Base-by-base conservation (phyloP, 37 sponge, comb jelly and placozoan genomes). In the Spongilla lacustris region DNA sequence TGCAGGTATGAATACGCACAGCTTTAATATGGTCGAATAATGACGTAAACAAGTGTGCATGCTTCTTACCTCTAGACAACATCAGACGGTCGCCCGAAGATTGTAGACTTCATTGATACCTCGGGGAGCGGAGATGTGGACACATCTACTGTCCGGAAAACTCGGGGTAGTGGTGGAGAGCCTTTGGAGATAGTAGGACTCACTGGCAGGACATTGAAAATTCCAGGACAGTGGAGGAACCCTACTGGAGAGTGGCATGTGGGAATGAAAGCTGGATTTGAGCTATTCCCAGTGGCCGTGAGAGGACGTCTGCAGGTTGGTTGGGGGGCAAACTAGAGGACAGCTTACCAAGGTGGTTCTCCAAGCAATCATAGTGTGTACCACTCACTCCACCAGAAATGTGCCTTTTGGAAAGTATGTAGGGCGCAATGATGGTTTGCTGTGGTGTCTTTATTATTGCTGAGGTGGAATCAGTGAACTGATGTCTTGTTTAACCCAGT, bases 101-200 rank as follows among this genome's bases (percentile, higher is more conserved):
- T 98, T 24, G 32, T 98, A 12, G 98, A 94, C 50, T 36, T 93
- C 25, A 86, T 96, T 13, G 98, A 98, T 74, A 79, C 93, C 2
- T 89, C 90, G 48, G 98, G 98, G 6, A 91, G 95, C 83, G 98
- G 98, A 50, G 98, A 98, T 86, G 98, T 98, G 38, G 98, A 98
- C 78, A 98, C 96, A 2, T 90, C 91, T 9, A 35, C 46, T 14
- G 74, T 91, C 5, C 19, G 70, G 37, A 92, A 67, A 24, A 80
- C 82, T 6, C 80, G 80, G 23, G 75, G 19, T 4, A 58, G 32
- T 0, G 74, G 30, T 0, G 77, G 75, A 9, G 35, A 34, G 19
- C 58, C 58, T 58, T 71, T 87, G 32, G 73, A 73, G 38, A 84
- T 96, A 0, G 29, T 69, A 34, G 94, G 94, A 6, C 78, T 91